phyloP scores from a whole-genome alignment of 2,113 vertebrate species.

The Prietella phreatophila region DNA sequence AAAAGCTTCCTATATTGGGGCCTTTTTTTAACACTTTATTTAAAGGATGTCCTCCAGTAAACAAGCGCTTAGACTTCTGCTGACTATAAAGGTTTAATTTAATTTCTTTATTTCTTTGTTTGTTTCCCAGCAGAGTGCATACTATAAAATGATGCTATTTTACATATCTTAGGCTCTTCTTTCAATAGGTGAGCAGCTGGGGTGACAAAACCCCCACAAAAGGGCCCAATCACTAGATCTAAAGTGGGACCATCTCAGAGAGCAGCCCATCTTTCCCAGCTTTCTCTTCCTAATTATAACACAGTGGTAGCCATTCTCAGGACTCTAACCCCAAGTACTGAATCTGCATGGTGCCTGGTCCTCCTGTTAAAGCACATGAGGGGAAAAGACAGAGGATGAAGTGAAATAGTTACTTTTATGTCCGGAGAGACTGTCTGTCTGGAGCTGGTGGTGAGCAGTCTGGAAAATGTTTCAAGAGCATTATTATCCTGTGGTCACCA shows the following conservation, averaged over 20 bases:
- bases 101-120: slow-evolving; percentile 68
- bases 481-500: background rate
- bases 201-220: slow-evolving; percentile 57
- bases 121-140: slow-evolving; percentile 51
- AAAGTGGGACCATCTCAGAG: slow-evolving; percentile 53
- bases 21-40: background rate
- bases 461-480: background rate
- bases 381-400: slow-evolving; percentile 51
- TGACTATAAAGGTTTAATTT: slow-evolving; percentile 57
- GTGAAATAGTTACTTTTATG: slow-evolving; percentile 30
- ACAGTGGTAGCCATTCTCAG: slow-evolving; percentile 34
- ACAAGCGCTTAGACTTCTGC: slow-evolving; percentile 24
- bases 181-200: slow-evolving; percentile 64
- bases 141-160: slow-evolving; percentile 61
- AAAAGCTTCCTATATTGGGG: background rate
- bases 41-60: background rate
- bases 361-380: slow-evolving; percentile 41
- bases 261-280: slow-evolving; percentile 48
- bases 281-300: slow-evolving; percentile 37
- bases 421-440: too few species aligned
- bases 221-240: slow-evolving; percentile 35
- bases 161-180: slow-evolving; percentile 62
- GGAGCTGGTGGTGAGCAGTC: too few species aligned
- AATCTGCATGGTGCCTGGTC: background rate
- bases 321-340: slow-evolving; percentile 47